A percentile compares a stretch with the other conserved stretches of the same genome.
These are phyloP conservation scores for Leucozona laternaria DNA, from an alignment of 2,888 invertebrate species.

Conservation along the genomic window DNA sequence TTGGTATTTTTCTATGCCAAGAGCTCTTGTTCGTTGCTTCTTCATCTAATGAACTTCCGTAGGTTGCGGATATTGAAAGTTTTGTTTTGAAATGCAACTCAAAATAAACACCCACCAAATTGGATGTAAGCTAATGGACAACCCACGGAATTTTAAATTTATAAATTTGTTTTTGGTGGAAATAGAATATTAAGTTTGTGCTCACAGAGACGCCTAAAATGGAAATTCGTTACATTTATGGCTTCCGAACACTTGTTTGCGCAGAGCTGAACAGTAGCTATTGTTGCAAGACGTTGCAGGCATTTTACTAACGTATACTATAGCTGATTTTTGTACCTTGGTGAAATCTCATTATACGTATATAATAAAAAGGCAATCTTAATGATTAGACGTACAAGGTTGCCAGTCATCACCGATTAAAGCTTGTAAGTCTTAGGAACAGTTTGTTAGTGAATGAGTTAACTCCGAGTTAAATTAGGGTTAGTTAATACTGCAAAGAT, in stretches of 20 bases:
- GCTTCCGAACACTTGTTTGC: constrained; percentile 62
- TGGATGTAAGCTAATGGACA: constrained; percentile 43
- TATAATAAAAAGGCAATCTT: too few relatives aligned
- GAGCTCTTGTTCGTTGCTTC: constrained; percentile 28
- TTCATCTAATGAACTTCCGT: constrained; percentile 50
- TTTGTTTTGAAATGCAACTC: constrained; percentile 33
- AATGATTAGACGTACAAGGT: too few relatives aligned
- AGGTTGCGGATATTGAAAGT: constrained; percentile 47
- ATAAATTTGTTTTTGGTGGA: constrained; percentile 29
- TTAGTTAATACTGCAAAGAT: too few relatives aligned
- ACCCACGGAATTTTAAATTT: constrained; percentile 52
- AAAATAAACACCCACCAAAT: constrained; percentile 25
- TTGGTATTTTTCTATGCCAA: constrained; percentile 14
- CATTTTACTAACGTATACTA: too few relatives aligned
- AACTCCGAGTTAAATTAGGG: too few relatives aligned
- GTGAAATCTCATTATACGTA: too few relatives aligned
- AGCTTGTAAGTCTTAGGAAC: too few relatives aligned
- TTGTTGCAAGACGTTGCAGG: not conserved
- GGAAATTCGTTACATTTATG: constrained; percentile 57
- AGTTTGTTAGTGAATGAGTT: too few relatives aligned
- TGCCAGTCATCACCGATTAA: too few relatives aligned
- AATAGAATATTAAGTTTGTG: constrained; percentile 21
- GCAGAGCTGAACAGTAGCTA: not conserved
- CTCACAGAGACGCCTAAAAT: constrained; percentile 57
- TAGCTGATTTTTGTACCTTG: too few relatives aligned